Base-by-base conservation (phyloP, 2,888 invertebrate genomes). In the Mactromeris polynyma region DNA sequence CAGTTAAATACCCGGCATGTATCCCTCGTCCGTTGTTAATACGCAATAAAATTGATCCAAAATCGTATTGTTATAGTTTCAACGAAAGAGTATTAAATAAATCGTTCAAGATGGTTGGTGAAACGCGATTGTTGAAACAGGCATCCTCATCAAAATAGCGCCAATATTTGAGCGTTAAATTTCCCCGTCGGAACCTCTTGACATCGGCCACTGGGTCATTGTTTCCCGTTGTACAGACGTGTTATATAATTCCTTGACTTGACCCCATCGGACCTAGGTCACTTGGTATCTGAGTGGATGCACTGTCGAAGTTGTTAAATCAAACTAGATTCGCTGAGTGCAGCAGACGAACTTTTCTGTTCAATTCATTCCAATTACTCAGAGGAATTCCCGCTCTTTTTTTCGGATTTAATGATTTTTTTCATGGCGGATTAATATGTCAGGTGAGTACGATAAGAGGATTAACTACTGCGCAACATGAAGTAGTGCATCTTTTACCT, bases 201-300 rank as follows among this genome's bases (percentile, higher is more conserved):
- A 88, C 90, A 80, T 64, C 87, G 87, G 90, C 87, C 87, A 90
- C 83, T 82, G 77, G 90, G 90, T 90, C 90, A 90, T 73, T 86
- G 85, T 85, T 85, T 26, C 79, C 83, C 73, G 38, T 78, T 78
- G 81, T 58, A 83, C 85, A 85, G 90, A 88, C 87, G 85, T 19
- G 87, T 90, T 90, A 90, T 90, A 87, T 90, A 90, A 90, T 81
- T 83, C 83, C 87, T 84, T 79, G 87, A 83, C 85, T 73, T 90
- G 90, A 90, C 87, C 90, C 36, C 54, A 83, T 14, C 26, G 84
- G 69, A 81, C 73, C 85, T 79, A 87, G 90, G 90, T 90, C 90
- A 89, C 58, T 69, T 64, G 26, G 73, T 73, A 73, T 73, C 73
- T 11, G 36, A 73, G 36, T 73, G 73, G 73, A 73, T 73, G 73